These are phyloP conservation scores for Melinaea menophilus DNA, from an alignment of 2,888 invertebrate species.

Conservation along the genomic window DNA sequence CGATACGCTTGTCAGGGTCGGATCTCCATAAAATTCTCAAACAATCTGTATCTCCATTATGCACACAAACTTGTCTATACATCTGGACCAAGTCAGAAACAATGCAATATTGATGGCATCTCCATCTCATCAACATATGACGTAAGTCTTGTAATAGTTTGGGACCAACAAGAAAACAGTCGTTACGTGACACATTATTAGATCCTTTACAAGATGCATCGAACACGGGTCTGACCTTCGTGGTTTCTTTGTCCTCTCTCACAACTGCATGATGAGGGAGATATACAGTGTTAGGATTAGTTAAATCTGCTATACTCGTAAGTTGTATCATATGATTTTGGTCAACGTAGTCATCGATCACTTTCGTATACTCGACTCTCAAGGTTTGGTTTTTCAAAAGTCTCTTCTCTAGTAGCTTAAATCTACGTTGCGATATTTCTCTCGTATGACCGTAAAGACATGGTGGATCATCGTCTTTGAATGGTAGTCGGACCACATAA, in stretches of 20 bases:
- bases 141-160: slow-evolving; percentile 27
- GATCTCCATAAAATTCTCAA: no score
- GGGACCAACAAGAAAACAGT: slow-evolving; percentile 18
- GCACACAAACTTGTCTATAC: no score
- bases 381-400: slow-evolving; percentile 27
- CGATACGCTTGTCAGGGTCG: slow-evolving; percentile 25
- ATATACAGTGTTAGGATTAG: slow-evolving; percentile 22
- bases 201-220: slow-evolving; percentile 17
- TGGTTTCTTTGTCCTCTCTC: slow-evolving; percentile 24
- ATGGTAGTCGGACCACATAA: slow-evolving; percentile 29
- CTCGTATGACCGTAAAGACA: slow-evolving; percentile 23
- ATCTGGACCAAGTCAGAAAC: no score
- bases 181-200: slow-evolving; percentile 29
- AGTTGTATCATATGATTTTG: slow-evolving; percentile 29
- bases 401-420: slow-evolving; percentile 29
- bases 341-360: slow-evolving; percentile 28
- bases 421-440: slow-evolving; percentile 26
- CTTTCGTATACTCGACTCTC: slow-evolving; percentile 28
- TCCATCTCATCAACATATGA: no score
- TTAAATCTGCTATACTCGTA: slow-evolving; percentile 25
- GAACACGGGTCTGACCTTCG: slow-evolving; percentile 33
- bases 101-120: no score
- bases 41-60: no score
- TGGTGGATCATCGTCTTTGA: slow-evolving; percentile 22
- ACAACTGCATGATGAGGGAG: slow-evolving; percentile 34